These are phyloP conservation scores for Hecatera dysodea DNA, from an alignment of 2,888 invertebrate species.

Conservation along the genomic window DNA sequence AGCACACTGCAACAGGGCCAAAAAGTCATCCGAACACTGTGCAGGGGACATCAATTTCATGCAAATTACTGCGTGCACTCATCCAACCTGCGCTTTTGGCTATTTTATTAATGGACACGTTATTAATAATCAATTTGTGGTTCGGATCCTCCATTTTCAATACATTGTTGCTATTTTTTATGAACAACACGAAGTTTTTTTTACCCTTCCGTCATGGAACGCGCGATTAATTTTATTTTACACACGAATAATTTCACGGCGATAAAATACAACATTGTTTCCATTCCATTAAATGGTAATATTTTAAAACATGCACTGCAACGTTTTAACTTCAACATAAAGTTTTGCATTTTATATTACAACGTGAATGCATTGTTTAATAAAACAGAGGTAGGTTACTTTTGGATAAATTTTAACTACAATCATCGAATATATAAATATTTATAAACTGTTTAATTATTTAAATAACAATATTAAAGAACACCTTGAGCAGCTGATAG, in stretches of 20 bases:
- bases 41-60: slow-evolving; percentile 77
- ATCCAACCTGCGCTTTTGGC: slow-evolving; percentile 71
- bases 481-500: slow-evolving; percentile 9
- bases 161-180: slow-evolving; percentile 69
- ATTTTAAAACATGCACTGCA: slow-evolving; percentile 55
- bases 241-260: slow-evolving; percentile 66
- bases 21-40: slow-evolving; percentile 57
- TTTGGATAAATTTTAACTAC: slow-evolving; percentile 23
- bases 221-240: slow-evolving; percentile 60
- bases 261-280: slow-evolving; percentile 63
- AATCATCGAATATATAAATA: slow-evolving; percentile 22
- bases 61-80: slow-evolving; percentile 77
- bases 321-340: slow-evolving; percentile 47
- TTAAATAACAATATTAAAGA: slow-evolving; percentile 38
- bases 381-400: slow-evolving; percentile 33
- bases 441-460: slow-evolving; percentile 23
- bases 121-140: slow-evolving; percentile 88
- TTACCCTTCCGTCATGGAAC: slow-evolving; percentile 72
- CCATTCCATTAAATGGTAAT: slow-evolving; percentile 63
- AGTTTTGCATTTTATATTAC: slow-evolving; percentile 40
- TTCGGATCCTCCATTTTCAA: slow-evolving; percentile 69
- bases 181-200: slow-evolving; percentile 66
- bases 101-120: slow-evolving; percentile 80
- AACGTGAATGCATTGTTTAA: slow-evolving; percentile 40
- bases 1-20: slow-evolving; percentile 42